Evolutionary conservation across 2,888 invertebrate genomes (phyloP).

Genomic region (Ichneumon xanthorius): DNA sequence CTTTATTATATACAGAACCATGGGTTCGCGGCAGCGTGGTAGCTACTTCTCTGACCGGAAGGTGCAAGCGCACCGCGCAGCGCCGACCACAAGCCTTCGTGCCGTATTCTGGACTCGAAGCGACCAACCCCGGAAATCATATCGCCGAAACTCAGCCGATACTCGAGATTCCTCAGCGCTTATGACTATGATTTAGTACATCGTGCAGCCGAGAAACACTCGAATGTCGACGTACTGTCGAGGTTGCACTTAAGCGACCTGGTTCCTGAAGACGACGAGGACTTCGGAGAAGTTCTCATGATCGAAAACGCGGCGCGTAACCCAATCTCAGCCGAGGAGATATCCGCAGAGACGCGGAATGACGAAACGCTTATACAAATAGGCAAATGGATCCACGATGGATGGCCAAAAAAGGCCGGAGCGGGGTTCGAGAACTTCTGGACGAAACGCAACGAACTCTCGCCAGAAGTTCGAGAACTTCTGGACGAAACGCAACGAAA

Average conservation of each 20-base stretch:
- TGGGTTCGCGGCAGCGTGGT: too few relatives aligned
- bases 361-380: constrained; percentile 8
- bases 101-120: constrained; percentile 57
- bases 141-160: constrained; percentile 50
- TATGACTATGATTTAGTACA: constrained; percentile 44
- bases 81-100: constrained; percentile 80
- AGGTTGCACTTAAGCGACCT: constrained; percentile 21
- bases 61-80: too few relatives aligned
- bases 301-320: constrained; percentile 29
- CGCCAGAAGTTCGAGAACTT: constrained; percentile 3
- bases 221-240: constrained; percentile 45
- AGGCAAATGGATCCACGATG: constrained; percentile 39
- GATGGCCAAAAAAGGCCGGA: constrained; percentile 38
- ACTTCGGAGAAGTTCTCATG: constrained; percentile 38
- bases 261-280: constrained; percentile 33
- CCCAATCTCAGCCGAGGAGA: constrained; percentile 12
- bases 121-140: constrained; percentile 53
- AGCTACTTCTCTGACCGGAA: too few relatives aligned
- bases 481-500: too few relatives aligned
- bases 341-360: background rate
- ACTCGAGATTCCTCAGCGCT: constrained; percentile 48
- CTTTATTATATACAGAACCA: too few relatives aligned
- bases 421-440: constrained; percentile 14
- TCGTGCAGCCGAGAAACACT: constrained; percentile 43
- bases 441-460: constrained; percentile 27